phyloP scores from a whole-genome alignment of 1,140 invertebrate genomes.

The Brachionus calyciflorus region DNA sequence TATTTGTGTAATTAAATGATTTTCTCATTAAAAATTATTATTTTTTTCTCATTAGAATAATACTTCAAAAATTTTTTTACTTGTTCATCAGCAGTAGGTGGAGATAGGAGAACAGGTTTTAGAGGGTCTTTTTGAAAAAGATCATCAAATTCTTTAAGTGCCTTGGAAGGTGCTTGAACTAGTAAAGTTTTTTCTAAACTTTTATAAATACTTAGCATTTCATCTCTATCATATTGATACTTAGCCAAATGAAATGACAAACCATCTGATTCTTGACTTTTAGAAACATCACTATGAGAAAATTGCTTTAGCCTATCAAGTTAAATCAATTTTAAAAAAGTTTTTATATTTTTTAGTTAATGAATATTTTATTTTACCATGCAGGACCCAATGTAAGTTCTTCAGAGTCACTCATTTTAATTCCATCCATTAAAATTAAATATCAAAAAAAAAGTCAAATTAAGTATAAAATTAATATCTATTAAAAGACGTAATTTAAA shows the following conservation, averaged over 20 bases:
- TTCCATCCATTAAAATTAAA: too few relatives aligned
- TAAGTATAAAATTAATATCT: too few relatives aligned
- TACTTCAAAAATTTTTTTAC: too few relatives aligned
- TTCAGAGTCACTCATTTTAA: too few relatives aligned
- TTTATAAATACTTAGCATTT: constrained; percentile 76
- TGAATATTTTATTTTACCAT: not conserved
- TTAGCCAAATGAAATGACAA: constrained; percentile 66
- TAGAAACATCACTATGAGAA: not conserved
- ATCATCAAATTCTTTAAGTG: constrained; percentile 65
- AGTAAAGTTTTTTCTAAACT: constrained; percentile 63
- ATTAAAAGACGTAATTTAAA: too few relatives aligned
- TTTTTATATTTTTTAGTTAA: too few relatives aligned
- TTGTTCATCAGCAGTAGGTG: constrained; percentile 75
- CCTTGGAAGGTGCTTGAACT: constrained; percentile 64
- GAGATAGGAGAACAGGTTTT: constrained; percentile 72
- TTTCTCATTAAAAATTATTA: too few relatives aligned
- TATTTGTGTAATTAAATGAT: too few relatives aligned
- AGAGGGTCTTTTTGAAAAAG: constrained; percentile 73
- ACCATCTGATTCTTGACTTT: not conserved
- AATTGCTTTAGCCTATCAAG: not conserved
- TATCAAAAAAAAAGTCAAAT: too few relatives aligned
- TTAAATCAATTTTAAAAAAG: too few relatives aligned
- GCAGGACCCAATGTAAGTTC: not conserved
- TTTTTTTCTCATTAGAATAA: too few relatives aligned
- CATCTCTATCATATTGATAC: constrained; percentile 77